A percentile compares a stretch with the other conserved stretches of the same genome.
Conservation (phyloP, 2,113 vertebrate species). For the Coreoperca whiteheadi region DNA sequence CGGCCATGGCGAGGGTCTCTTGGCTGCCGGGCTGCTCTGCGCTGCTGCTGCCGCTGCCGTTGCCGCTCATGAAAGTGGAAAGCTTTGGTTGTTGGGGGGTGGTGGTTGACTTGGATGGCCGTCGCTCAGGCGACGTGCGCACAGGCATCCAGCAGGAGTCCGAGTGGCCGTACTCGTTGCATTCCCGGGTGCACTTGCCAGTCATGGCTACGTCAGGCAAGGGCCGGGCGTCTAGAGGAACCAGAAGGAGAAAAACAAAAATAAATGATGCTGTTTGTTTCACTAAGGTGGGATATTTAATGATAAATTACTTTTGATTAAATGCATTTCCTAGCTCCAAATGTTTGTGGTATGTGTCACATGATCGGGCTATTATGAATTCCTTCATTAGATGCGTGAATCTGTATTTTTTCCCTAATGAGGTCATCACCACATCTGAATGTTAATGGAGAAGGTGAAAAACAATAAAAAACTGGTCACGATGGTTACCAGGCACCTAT, state of each 20-base stretch:
- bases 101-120: constrained; percentile 88
- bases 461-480: constrained; percentile 49
- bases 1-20: constrained; percentile 92
- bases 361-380: constrained; percentile 60
- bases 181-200: constrained; percentile 98
- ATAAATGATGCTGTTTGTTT: constrained; percentile 55
- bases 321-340: constrained; percentile 38
- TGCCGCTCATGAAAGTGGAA: constrained; percentile 97
- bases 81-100: constrained; percentile 93
- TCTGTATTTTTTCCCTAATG: constrained; percentile 48
- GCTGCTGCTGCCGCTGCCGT: constrained; percentile 78
- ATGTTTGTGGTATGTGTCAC: constrained; percentile 75
- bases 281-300: constrained; percentile 40
- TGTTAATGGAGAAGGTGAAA: constrained; percentile 58
- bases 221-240: constrained; percentile 93
- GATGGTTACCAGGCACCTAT: constrained; percentile 49
- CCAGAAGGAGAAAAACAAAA: constrained; percentile 44
- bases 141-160: constrained; percentile 99
- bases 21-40: constrained; percentile 92
- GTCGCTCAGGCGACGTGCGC: constrained; percentile 96
- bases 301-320: constrained; percentile 25
- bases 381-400: constrained; percentile 60
- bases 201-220: constrained; percentile 99
- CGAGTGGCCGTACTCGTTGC: constrained; percentile 98
- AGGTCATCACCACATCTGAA: constrained; percentile 64